Evolutionary conservation across 2,113 vertebrate genomes (phyloP).

Genomic region (Anoura caudifer): DNA sequence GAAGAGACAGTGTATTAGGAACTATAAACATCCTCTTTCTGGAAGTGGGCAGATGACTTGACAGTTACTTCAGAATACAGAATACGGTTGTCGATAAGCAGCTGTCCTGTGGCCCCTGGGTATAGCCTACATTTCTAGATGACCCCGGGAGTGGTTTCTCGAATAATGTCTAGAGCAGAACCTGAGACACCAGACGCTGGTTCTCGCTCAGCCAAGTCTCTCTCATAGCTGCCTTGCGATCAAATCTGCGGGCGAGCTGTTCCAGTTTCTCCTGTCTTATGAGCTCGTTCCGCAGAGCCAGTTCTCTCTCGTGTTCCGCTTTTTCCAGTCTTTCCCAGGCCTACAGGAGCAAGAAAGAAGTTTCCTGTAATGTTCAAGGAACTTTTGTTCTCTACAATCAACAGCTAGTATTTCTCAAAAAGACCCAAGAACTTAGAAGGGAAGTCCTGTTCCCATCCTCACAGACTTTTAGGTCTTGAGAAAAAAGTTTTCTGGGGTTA

Average conservation of each 20-base stretch:
- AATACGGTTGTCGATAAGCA: not conserved
- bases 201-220: conserved; percentile 99
- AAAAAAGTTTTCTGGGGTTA: not conserved
- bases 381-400: not conserved
- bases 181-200: conserved; percentile 97
- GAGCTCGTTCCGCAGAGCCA: conserved; percentile 95
- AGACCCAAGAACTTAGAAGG: not conserved
- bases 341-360: conserved; percentile 73
- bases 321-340: conserved; percentile 99
- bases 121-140: not conserved
- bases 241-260: conserved; percentile 95
- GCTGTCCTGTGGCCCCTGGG: not conserved
- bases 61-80: not conserved
- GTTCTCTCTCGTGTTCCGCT: conserved; percentile 96
- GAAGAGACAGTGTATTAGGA: not conserved
- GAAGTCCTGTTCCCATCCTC: not conserved
- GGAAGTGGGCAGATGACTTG: not conserved
- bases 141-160: not conserved
- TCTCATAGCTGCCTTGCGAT: conserved; percentile 98
- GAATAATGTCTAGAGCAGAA: conserved; percentile 60
- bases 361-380: conserved; percentile 18
- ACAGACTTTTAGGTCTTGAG: not conserved
- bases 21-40: conserved; percentile 45
- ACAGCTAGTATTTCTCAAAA: conserved; percentile 20
- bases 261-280: conserved; percentile 99